phyloP scores from a whole-genome alignment of 2,113 vertebrate species.

The Xenus cinereus region DNA sequence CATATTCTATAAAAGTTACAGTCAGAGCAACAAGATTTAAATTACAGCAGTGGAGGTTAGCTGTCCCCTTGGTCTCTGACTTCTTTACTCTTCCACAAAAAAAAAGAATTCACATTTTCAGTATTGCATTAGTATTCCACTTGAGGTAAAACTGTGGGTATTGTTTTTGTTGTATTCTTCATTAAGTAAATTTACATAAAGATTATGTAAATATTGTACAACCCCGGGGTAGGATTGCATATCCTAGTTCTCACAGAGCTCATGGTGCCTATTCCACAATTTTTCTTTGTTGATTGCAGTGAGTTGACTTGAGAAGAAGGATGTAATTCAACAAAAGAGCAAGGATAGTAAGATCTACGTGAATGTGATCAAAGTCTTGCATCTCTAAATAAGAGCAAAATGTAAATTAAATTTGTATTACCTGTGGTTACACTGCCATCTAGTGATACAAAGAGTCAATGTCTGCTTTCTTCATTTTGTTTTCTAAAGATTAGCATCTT shows the following conservation, averaged over 20 bases:
- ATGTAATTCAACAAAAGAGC: neutral
- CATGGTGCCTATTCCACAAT: accelerated
- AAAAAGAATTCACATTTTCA: neutral
- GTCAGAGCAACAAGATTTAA: neutral
- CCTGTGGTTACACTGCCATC: conserved; percentile 55
- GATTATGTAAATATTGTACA: neutral
- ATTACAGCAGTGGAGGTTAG: neutral
- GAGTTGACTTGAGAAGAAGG: neutral
- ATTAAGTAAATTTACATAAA: neutral
- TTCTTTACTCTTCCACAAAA: neutral
- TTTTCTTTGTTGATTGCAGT: neutral
- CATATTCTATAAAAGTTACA: neutral
- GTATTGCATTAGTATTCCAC: neutral
- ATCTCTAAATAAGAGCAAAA: neutral
- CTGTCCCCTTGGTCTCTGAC: neutral
- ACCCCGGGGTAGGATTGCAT: neutral
- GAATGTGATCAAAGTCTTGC: neutral
- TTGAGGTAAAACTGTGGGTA: neutral
- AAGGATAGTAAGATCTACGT: neutral
- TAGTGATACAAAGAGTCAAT: neutral
- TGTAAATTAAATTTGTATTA: neutral
- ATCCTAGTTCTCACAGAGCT: neutral
- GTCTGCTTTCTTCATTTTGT: neutral
- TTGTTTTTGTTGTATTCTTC: neutral
- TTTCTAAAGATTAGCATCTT: conserved; percentile 90